phyloP scores from a whole-genome alignment of 2,113 vertebrate genomes.

The Lepisosteus osseus region DNA sequence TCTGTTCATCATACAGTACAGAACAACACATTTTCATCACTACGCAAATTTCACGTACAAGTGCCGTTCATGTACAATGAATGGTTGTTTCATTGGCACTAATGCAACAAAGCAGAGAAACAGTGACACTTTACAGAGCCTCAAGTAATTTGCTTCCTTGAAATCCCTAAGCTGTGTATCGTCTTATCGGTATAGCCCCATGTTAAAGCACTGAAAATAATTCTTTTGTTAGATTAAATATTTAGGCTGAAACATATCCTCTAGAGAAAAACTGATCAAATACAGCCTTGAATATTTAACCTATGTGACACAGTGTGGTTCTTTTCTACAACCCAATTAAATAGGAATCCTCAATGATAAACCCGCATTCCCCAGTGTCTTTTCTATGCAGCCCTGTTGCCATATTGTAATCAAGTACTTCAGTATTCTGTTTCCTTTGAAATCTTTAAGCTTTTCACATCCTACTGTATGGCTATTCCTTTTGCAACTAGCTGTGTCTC shows the following conservation, averaged over 20 bases:
- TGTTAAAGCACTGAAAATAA: not conserved
- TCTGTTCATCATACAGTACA: no score
- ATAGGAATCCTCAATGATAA: not conserved
- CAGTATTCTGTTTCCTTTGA: not conserved
- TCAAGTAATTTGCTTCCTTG: no score
- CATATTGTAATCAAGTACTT: not conserved
- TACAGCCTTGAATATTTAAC: not conserved
- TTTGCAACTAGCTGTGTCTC: slow-evolving; percentile 35
- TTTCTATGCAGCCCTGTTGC: not conserved
- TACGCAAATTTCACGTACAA: no score
- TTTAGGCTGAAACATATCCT: not conserved
- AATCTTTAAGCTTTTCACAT: slow-evolving; percentile 2
- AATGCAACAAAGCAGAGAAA: no score
- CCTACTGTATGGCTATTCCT: not conserved
- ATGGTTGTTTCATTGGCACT: no score
- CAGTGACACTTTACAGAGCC: no score
- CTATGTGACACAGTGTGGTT: not conserved
- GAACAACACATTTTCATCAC: no score
- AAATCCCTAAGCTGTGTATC: not conserved
- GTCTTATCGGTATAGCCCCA: not conserved
- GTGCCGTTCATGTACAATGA: no score
- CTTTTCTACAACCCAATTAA: not conserved
- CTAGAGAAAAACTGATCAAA: not conserved
- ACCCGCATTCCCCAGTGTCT: not conserved
- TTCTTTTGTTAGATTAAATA: not conserved